A percentile compares a stretch with the other conserved stretches of the same genome.
Evolutionary conservation across 2,797 vertebrate species (phyloP).

Genomic region (Cynopterus sphinx): DNA sequence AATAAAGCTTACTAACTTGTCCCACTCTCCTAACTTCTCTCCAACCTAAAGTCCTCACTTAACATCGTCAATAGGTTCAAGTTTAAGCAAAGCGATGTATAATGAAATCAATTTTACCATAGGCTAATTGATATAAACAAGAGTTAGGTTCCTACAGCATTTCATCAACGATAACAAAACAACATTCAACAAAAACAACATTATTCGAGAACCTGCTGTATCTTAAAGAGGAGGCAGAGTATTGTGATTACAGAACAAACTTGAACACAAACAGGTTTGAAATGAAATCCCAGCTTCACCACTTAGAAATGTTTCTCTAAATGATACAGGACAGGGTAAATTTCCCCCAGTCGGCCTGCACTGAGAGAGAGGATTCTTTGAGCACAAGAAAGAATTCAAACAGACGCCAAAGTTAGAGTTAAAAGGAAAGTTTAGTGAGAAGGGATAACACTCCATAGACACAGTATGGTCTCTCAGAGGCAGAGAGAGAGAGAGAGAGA

Average conservation of each 20-base stretch:
- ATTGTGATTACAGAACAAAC: neutral
- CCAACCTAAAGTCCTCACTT: neutral
- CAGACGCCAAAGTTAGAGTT: too few relatives aligned
- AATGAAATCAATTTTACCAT: neutral
- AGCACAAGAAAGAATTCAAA: too few relatives aligned
- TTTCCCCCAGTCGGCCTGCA: too few relatives aligned
- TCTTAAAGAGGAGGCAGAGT: neutral
- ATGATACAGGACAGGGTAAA: too few relatives aligned
- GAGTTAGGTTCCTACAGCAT: neutral
- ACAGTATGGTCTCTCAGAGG: too few relatives aligned
- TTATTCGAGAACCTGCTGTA: neutral
- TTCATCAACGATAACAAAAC: neutral
- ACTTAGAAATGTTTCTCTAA: neutral
- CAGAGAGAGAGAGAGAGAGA: too few relatives aligned
- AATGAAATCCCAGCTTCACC: neutral
- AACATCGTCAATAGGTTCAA: neutral
- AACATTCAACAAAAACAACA: neutral
- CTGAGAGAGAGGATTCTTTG: too few relatives aligned
- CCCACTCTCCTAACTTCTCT: neutral
- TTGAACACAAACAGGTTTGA: neutral
- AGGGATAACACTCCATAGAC: too few relatives aligned
- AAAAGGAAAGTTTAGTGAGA: too few relatives aligned
- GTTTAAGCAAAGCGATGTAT: neutral
- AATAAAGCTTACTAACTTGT: neutral
- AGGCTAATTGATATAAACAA: neutral